Percentiles rank a stretch among this genome's conserved stretches.
These are phyloP conservation scores for Onthophagus taurus DNA, from an alignment of 1,140 invertebrate species.

Conservation along the genomic window DNA sequence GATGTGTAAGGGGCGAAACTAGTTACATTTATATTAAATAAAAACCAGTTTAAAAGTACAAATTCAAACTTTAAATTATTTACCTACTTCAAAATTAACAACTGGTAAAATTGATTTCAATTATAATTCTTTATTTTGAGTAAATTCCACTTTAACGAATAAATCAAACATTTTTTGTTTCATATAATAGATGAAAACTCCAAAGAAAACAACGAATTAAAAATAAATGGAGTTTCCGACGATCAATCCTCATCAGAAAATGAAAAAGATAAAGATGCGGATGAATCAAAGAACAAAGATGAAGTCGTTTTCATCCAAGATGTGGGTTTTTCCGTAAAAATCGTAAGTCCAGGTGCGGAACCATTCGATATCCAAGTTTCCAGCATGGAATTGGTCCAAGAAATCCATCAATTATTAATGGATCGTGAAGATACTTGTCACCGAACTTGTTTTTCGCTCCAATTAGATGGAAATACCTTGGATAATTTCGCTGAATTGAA, in stretches of 20 bases:
- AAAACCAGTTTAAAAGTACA: no score
- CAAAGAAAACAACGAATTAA: no score
- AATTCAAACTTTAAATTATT: no score
- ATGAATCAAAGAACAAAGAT: conserved; percentile 54
- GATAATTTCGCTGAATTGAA: conserved; percentile 98
- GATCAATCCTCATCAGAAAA: no score
- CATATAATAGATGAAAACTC: background rate
- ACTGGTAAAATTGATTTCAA: background rate
- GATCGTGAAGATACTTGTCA: conserved; percentile 97
- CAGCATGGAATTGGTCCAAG: conserved; percentile 96
- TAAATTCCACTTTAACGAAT: background rate
- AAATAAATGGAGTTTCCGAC: no score
- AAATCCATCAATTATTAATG: conserved; percentile 96
- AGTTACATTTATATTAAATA: no score
- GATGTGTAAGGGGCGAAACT: no score
- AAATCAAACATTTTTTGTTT: background rate
- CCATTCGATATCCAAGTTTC: conserved; percentile 92
- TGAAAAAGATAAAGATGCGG: conserved; percentile 44
- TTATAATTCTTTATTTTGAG: background rate
- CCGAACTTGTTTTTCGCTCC: conserved; percentile 93
- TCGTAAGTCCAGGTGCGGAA: conserved; percentile 79
- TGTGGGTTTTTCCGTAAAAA: conserved; percentile 86
- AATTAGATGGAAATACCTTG: conserved; percentile 85
- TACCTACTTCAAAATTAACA: conserved; percentile 3
- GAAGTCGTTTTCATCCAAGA: conserved; percentile 90